These are phyloP conservation scores for Scaptomyza cyrtandrae DNA, from an alignment of 2,888 invertebrate species.

Conservation along the genomic window DNA sequence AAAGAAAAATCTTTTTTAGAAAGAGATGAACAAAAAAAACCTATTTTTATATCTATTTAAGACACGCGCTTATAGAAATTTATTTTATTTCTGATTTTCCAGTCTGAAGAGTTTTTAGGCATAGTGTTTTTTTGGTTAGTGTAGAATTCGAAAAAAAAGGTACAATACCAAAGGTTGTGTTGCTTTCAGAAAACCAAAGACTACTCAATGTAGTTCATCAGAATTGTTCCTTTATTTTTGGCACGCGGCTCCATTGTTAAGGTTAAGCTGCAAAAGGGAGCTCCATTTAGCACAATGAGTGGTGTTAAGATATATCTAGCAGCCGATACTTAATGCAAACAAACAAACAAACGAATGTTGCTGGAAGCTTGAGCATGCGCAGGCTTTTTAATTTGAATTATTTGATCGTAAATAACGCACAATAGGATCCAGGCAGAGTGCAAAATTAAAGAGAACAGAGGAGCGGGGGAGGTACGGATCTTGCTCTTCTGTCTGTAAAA, in stretches of 20 bases:
- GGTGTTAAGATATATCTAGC: conserved; percentile 63
- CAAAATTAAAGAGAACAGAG: background rate
- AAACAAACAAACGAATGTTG: conserved; percentile 4
- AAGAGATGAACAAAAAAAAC: no score
- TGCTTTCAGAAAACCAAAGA: conserved; percentile 55
- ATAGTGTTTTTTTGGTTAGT: background rate
- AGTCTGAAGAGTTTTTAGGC: no score
- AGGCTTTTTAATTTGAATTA: conserved; percentile 82
- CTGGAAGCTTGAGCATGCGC: conserved; percentile 50
- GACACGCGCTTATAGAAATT: no score
- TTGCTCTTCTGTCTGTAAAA: conserved; percentile 52
- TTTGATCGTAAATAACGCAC: conserved; percentile 82
- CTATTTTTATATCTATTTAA: no score
- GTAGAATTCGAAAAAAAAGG: conserved; percentile 4
- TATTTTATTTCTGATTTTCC: no score
- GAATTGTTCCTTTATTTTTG: conserved; percentile 60
- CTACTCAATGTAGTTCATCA: conserved; percentile 70
- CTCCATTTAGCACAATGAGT: conserved; percentile 13
- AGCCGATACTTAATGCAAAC: conserved; percentile 17
- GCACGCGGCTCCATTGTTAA: conserved; percentile 72
- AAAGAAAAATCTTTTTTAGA: no score
- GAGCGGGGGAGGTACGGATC: conserved; percentile 6
- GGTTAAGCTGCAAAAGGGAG: conserved; percentile 29
- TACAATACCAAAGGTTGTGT: conserved; percentile 14
- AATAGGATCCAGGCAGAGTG: conserved; percentile 59